Base-by-base conservation (phyloP, 30 jellyfish, hydroid and myxozoan species). In the Chrysaora quinquecirrha region DNA sequence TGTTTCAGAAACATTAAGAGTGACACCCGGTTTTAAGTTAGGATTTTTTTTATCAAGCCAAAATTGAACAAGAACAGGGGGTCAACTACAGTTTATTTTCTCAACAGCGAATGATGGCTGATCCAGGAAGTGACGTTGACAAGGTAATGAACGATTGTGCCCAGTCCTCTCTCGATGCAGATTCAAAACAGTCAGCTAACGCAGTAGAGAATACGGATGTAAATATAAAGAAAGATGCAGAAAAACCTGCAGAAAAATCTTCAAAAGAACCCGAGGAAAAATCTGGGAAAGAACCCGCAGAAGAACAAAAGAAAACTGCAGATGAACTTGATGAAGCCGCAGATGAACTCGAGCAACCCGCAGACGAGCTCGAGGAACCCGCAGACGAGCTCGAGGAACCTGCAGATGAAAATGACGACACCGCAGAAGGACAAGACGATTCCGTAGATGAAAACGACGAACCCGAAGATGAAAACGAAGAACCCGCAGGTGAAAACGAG, bases 381-480 rank as follows among this genome's bases (percentile, higher is more conserved):
- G 72, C n/a, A 46, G 84, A n/a, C n/a, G n/a, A n/a, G n/a, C n/a
- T n/a, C n/a, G n/a, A 72, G 22, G 84, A 29, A 0, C 56, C 54
- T 28, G 19, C 61, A 34, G 79, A 67, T 28, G 75, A 63, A 63
- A 46, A 27, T 18, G 46, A n/a, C 30, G 30, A 3, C 75, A 6
- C 54, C 78, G 78, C 78, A 34, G 78, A 3, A 19, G 30, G 18
- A 1, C 27, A 20, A 52, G 68, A 52, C 25, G 68, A 52, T 2
- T 7, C 68, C 24, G 68, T 19, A 52, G 24, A 10, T 9, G 68
- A 2, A 3, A 25, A 52, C 68, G 68, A 16, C 68, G 68, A 52
- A 52, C 29, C 19, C 68, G 24, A 52, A n/a, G n/a, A n/a, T n/a
- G n/a, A n/a, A n/a, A n/a, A n/a, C n/a, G n/a, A n/a, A 52, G 68